A percentile compares a stretch with the other conserved stretches of the same genome.
Evolutionary conservation across 2,888 invertebrate species (phyloP).

Genomic region (Liopterus haemorrhoidalis): DNA sequence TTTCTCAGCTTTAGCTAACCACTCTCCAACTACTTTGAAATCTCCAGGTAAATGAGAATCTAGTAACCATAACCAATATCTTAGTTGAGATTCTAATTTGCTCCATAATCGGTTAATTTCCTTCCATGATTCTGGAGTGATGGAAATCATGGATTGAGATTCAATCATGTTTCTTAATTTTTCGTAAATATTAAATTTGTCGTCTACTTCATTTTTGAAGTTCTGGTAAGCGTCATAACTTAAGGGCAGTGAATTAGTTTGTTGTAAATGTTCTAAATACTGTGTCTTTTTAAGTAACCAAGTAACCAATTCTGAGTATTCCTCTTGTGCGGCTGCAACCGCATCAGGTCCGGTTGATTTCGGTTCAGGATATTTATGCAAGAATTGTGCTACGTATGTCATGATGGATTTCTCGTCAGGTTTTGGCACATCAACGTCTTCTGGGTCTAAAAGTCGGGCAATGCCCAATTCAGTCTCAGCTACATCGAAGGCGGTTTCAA

Average conservation of each 20-base stretch:
- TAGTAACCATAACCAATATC: slow-evolving; percentile 83
- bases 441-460: slow-evolving; percentile 84
- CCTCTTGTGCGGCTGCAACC: slow-evolving; percentile 71
- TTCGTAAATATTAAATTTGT: slow-evolving; percentile 64
- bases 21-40: slow-evolving; percentile 79
- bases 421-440: slow-evolving; percentile 91
- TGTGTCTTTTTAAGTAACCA: slow-evolving; percentile 78
- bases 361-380: slow-evolving; percentile 90
- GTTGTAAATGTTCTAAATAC: slow-evolving; percentile 70
- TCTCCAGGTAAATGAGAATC: slow-evolving; percentile 82
- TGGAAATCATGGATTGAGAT: slow-evolving; percentile 72
- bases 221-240: slow-evolving; percentile 76
- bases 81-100: slow-evolving; percentile 69
- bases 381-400: slow-evolving; percentile 97
- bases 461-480: slow-evolving; percentile 90
- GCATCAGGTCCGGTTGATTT: slow-evolving; percentile 68
- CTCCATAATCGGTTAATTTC: slow-evolving; percentile 77
- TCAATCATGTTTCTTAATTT: slow-evolving; percentile 75
- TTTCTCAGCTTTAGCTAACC: slow-evolving; percentile 84
- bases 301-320: slow-evolving; percentile 71
- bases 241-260: slow-evolving; percentile 65
- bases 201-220: slow-evolving; percentile 71
- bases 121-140: slow-evolving; percentile 80
- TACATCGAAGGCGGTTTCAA: slow-evolving; percentile 89
- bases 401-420: slow-evolving; percentile 97